Conservation (phyloP, 2,113 vertebrate species). For the Bufo gargarizans region DNA sequence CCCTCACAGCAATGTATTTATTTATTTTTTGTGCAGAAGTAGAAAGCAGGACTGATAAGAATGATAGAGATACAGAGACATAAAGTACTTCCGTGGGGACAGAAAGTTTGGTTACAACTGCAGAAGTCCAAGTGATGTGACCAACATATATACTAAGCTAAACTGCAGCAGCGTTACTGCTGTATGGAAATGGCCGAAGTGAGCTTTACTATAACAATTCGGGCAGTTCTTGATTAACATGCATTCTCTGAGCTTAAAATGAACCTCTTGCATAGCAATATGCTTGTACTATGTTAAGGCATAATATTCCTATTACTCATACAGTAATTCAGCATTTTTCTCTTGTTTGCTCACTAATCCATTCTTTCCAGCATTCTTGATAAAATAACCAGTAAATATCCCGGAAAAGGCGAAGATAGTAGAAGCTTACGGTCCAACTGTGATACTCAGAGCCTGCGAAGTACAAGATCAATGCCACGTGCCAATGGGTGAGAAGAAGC, state of each 20-base stretch:
- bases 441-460: slow-evolving; percentile 71
- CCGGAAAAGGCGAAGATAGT: slow-evolving; percentile 72
- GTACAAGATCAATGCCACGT: slow-evolving; percentile 65
- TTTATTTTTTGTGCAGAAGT: no score
- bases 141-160: not conserved
- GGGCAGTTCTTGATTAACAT: no score
- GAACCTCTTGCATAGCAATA: not conserved
- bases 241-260: not conserved
- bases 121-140: no score
- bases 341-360: not conserved
- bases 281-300: not conserved
- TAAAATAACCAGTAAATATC: slow-evolving; percentile 32
- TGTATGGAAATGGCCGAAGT: not conserved
- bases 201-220: not conserved
- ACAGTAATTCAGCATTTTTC: not conserved
- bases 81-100: no score
- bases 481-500: slow-evolving; percentile 76
- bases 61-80: no score
- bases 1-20: no score
- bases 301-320: not conserved
- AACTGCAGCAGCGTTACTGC: not conserved
- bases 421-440: slow-evolving; percentile 69
- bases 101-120: no score
- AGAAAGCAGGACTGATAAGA: no score
- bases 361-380: slow-evolving; percentile 20